Evolutionary conservation across 2,797 vertebrate species (phyloP).

Genomic region (Tachyglossus aculeatus): DNA sequence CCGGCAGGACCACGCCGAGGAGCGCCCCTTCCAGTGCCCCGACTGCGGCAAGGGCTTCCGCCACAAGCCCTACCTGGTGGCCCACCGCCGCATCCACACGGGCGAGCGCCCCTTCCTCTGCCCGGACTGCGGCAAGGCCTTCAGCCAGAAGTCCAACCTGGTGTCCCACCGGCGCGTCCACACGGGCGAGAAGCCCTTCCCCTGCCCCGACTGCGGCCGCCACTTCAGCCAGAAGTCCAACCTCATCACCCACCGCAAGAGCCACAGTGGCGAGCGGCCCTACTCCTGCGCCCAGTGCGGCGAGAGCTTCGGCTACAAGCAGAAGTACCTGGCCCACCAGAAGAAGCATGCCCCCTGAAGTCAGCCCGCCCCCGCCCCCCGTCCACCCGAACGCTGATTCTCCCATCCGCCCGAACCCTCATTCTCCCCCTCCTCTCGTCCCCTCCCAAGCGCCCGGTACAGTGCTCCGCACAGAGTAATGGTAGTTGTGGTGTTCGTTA

Average conservation of each 20-base stretch:
- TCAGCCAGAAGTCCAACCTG: slow-evolving; percentile 92
- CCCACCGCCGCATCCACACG: slow-evolving; percentile 86
- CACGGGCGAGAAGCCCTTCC: slow-evolving; percentile 80
- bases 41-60: slow-evolving; percentile 88
- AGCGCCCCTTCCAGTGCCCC: slow-evolving; percentile 85
- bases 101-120: slow-evolving; percentile 86
- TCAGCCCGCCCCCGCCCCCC: too few species aligned
- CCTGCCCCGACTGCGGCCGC: slow-evolving; percentile 82
- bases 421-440: too few species aligned
- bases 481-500: too few species aligned
- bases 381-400: too few species aligned
- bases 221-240: slow-evolving; percentile 87
- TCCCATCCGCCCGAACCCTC: too few species aligned
- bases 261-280: slow-evolving; percentile 72
- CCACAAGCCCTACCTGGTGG: slow-evolving; percentile 87
- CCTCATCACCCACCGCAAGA: slow-evolving; percentile 83
- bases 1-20: slow-evolving; percentile 82
- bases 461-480: too few species aligned
- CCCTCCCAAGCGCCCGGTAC: too few species aligned
- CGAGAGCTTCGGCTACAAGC: slow-evolving; percentile 52
- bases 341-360: slow-evolving; percentile 53
- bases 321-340: slow-evolving; percentile 56
- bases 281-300: slow-evolving; percentile 68
- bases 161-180: slow-evolving; percentile 86
- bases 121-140: slow-evolving; percentile 85